These are phyloP conservation scores for Lucinisca nassula DNA, from an alignment of 2,888 invertebrate genomes.

Conservation along the genomic window DNA sequence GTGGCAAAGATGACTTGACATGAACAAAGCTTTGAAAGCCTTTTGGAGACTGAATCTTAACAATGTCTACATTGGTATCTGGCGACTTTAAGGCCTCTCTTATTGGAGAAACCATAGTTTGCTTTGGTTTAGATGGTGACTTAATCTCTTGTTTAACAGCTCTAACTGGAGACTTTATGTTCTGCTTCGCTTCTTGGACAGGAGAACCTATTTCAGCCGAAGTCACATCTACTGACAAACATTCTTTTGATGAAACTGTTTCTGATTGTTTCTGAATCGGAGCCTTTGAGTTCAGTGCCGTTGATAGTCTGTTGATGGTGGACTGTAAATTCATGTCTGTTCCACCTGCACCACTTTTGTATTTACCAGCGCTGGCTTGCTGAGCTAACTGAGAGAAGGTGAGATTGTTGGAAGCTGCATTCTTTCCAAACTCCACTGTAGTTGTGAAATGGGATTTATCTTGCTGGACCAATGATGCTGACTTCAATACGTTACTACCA, in stretches of 20 bases:
- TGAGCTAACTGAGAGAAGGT: constrained; percentile 62
- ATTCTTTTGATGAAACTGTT: neutral
- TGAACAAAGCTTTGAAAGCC: constrained; percentile 25
- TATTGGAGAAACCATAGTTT: neutral
- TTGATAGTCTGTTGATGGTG: constrained; percentile 63
- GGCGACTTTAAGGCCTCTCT: neutral
- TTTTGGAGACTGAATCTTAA: constrained; percentile 50
- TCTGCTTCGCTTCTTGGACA: neutral
- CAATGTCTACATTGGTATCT: constrained; percentile 5
- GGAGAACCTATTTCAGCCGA: neutral
- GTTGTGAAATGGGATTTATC: constrained; percentile 31
- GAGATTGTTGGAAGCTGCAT: constrained; percentile 35
- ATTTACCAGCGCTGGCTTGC: constrained; percentile 29
- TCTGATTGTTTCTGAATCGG: neutral
- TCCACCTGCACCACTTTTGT: constrained; percentile 8
- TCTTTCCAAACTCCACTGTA: constrained; percentile 57
- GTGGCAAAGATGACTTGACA: constrained; percentile 4
- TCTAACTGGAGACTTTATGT: constrained; percentile 10
- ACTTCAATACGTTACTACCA: neutral
- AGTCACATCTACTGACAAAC: constrained; percentile 14
- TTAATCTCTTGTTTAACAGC: neutral
- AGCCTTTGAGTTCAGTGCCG: constrained; percentile 32
- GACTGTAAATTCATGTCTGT: constrained; percentile 51
- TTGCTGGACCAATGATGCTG: constrained; percentile 19
- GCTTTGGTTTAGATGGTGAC: constrained; percentile 31